Evolutionary conservation across 2,113 vertebrate genomes (phyloP).

Genomic region (Mellivora capensis): DNA sequence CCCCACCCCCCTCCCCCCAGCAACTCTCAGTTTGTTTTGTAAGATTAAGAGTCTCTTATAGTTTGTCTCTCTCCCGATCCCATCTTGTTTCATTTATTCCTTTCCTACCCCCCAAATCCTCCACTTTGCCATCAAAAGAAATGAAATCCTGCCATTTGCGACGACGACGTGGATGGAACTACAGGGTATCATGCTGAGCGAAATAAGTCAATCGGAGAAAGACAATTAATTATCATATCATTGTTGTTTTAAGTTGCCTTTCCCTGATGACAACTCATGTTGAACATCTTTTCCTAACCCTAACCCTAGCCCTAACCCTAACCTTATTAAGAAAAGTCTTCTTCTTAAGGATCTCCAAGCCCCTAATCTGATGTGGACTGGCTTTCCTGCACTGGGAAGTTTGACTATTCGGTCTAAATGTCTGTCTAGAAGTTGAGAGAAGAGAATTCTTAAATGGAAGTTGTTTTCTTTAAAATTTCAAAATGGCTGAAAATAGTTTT

Average conservation of each 20-base stretch:
- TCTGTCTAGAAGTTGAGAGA: not conserved
- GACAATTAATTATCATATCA: not conserved
- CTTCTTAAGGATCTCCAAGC: not conserved
- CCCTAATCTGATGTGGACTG: not conserved
- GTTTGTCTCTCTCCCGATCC: no score
- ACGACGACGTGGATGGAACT: no score
- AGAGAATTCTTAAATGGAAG: not conserved
- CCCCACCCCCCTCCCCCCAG: no score
- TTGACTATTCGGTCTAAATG: not conserved
- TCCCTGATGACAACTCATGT: not conserved
- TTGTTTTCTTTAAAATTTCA: not conserved
- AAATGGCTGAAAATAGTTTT: slow-evolving; percentile 26
- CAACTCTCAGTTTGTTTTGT: no score
- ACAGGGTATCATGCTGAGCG: no score
- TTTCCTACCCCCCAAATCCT: no score
- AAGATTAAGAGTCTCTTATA: no score
- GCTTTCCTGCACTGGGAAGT: not conserved
- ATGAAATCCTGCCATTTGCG: no score
- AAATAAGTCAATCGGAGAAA: no score
- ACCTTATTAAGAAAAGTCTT: not conserved
- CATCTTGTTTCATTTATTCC: no score
- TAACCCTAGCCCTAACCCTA: no score
- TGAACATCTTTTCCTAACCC: not conserved
- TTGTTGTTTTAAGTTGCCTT: slow-evolving; percentile 40
- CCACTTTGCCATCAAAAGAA: no score